These are phyloP conservation scores for Acanthurus tractus DNA, from an alignment of 2,797 vertebrate species.

Conservation along the genomic window DNA sequence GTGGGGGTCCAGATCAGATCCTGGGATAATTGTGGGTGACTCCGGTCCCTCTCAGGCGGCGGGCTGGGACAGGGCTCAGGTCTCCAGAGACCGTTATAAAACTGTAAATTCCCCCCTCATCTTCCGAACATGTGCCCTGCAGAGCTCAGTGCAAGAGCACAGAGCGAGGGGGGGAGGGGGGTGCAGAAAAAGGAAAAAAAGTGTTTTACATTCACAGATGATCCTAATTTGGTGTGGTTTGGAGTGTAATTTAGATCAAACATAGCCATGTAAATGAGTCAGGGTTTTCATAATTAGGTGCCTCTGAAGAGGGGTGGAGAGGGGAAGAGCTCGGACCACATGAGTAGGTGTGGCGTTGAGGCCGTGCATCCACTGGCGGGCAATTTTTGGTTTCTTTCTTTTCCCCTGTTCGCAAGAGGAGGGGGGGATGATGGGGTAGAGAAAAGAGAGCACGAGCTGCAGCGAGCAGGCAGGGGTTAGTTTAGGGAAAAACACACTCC, in stretches of 20 bases:
- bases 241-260: slow-evolving; percentile 99
- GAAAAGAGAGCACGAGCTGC: slow-evolving; percentile 17
- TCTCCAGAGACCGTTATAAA: slow-evolving; percentile 88
- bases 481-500: slow-evolving; percentile 81
- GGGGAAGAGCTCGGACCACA: slow-evolving; percentile 91
- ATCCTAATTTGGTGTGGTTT: slow-evolving; percentile 99
- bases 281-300: slow-evolving; percentile 99
- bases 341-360: slow-evolving; percentile 91
- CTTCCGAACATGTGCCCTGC: slow-evolving; percentile 96
- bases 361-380: slow-evolving; percentile 49
- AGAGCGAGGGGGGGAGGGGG: slow-evolving; percentile 61
- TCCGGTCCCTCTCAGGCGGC: slow-evolving; percentile 87
- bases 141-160: slow-evolving; percentile 91
- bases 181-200: slow-evolving; percentile 67
- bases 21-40: slow-evolving; percentile 90
- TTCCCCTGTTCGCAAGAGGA: not conserved
- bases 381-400: slow-evolving; percentile 24
- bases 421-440: not conserved
- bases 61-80: slow-evolving; percentile 74
- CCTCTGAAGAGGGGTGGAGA: slow-evolving; percentile 85
- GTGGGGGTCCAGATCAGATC: slow-evolving; percentile 82
- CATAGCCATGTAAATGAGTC: slow-evolving; percentile 99
- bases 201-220: slow-evolving; percentile 98
- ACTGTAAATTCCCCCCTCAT: slow-evolving; percentile 93
- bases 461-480: slow-evolving; percentile 51